Conservation (phyloP, 2,888 invertebrate genomes). For the Scelioninae gen. 1 region DNA sequence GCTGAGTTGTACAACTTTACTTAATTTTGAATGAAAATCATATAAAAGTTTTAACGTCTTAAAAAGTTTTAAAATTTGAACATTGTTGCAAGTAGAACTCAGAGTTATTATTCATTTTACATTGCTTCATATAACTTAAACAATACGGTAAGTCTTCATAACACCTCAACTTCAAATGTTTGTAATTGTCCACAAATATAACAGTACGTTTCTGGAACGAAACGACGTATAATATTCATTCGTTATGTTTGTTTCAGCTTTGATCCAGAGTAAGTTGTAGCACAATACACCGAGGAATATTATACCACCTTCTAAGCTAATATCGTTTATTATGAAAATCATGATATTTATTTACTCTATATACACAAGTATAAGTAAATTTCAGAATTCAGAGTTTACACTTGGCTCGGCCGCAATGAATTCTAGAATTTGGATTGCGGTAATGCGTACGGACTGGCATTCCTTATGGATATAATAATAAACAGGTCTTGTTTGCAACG, state of each 20-base stretch:
- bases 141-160: no score
- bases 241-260: conserved; percentile 20
- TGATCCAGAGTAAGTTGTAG: conserved; percentile 21
- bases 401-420: conserved; percentile 1
- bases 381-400: conserved; percentile 23
- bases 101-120: no score
- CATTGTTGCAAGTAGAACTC: no score
- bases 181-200: background rate
- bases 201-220: background rate
- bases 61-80: no score
- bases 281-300: conserved; percentile 24
- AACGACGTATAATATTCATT: conserved; percentile 11
- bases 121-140: no score
- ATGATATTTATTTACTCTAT: conserved; percentile 22
- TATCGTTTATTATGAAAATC: conserved; percentile 22
- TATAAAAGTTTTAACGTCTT: no score
- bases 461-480: conserved; percentile 3
- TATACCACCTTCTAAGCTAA: conserved; percentile 27
- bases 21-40: no score
- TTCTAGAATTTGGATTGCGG: conserved; percentile 20
- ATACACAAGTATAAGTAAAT: conserved; percentile 18
- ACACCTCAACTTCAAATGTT: background rate
- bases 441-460: conserved; percentile 10
- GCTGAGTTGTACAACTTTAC: no score
- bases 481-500: background rate